Conservation (phyloP, 2,113 vertebrate genomes). For the Labeo rohita region DNA sequence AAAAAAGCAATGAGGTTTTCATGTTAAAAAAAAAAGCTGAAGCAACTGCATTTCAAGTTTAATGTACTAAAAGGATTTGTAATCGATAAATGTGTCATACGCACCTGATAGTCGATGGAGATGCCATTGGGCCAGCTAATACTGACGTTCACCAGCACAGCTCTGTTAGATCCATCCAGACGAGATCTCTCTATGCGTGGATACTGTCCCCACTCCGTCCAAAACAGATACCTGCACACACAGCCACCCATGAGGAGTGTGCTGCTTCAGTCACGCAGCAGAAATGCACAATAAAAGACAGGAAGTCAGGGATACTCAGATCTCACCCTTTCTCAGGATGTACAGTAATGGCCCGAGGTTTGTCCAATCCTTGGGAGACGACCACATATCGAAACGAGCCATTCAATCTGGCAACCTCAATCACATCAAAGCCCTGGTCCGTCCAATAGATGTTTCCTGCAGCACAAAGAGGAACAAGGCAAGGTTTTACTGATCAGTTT, state of each 20-base stretch:
- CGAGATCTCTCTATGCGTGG: slow-evolving; percentile 93
- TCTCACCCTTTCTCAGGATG: slow-evolving; percentile 93
- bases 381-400: slow-evolving; percentile 97
- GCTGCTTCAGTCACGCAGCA: neutral
- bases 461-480: neutral
- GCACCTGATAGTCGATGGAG: slow-evolving; percentile 94
- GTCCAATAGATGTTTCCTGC: slow-evolving; percentile 99
- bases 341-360: slow-evolving; percentile 93
- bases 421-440: slow-evolving; percentile 96
- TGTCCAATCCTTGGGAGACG: slow-evolving; percentile 95
- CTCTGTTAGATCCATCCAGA: slow-evolving; percentile 86
- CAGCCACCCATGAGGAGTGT: slow-evolving; percentile 1
- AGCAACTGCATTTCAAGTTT: too few relatives aligned
- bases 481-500: neutral
- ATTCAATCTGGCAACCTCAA: slow-evolving; percentile 93
- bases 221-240: slow-evolving; percentile 89
- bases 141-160: slow-evolving; percentile 90
- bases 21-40: too few relatives aligned
- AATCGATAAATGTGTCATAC: neutral
- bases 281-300: neutral
- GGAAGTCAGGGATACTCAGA: neutral
- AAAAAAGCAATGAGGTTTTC: neutral
- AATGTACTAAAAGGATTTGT: neutral
- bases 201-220: slow-evolving; percentile 98
- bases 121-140: slow-evolving; percentile 99